Base-by-base conservation (phyloP, 2,797 vertebrate genomes). In the Heliangelus exortis region DNA sequence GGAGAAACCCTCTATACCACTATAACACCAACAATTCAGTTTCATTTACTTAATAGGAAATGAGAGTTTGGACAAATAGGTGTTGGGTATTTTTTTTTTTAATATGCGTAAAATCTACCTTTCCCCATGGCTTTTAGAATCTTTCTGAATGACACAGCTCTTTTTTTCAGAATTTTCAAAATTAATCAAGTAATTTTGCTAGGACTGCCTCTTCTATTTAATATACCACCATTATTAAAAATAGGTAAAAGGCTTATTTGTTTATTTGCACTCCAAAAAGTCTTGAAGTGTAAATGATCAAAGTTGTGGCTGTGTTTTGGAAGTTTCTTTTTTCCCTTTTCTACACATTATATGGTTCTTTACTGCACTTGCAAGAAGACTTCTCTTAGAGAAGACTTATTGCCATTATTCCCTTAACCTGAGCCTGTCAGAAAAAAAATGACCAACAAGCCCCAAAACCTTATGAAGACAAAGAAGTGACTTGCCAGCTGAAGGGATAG, bases 11-110 rank as follows among this genome's bases (percentile, higher is more conserved):
- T 80, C 92, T 84, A 95, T 96, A 95, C 39, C 79, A 84, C 78
- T 63, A 53, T 55, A 94, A 91, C 75, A 89, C 61, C 80, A 97
- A 93, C 93, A 94, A 90, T 92, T 96, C 69, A 54, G 53, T 96
- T 97, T 92, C 6, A 39, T 95, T 97, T 92, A 87, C 79, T 96
- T 95, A 94, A 86, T 95, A 97, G 96, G 94, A 97, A 97, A 97
- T 95, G 95, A 97, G 82, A 92, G 62, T 96, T 84, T 95, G 92
- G 65, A 83, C 65, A 92, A 95, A 87, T 90, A 95, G 81, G 63
- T 92, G 77, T 89, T 84, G 68, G 85, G 6, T 53, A 28, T 59
- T 48, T 29, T 21, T 71, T 65, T 68, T 47, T 77, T 45, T 80
- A 29, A 84, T 26, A 76, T 66, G n/a, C 19, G 53, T 86, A 54